Percentiles rank a stretch among this genome's conserved stretches.
Conservation (phyloP, 2,113 vertebrate species). For the Rallus limicola region DNA sequence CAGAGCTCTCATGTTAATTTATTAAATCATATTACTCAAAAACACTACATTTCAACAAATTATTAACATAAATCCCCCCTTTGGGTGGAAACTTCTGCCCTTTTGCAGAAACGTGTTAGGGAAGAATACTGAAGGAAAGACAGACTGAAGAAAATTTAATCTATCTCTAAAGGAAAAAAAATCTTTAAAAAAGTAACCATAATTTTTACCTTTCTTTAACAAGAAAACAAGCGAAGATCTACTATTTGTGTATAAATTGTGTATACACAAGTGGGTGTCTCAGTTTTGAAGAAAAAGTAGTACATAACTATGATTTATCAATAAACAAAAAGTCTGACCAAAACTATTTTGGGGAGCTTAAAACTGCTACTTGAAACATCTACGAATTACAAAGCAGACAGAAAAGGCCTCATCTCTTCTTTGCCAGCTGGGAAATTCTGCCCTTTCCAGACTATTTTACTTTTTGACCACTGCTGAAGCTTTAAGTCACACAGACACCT, state of each 20-base stretch:
- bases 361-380: not conserved
- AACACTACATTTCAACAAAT: conserved; percentile 29
- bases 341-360: not conserved
- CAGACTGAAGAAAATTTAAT: not conserved
- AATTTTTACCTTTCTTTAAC: not conserved
- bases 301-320: not conserved
- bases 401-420: not conserved
- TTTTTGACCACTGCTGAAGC: not conserved
- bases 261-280: not conserved
- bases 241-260: not conserved
- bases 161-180: not conserved
- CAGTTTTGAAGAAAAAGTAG: not conserved
- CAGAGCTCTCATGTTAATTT: conserved; percentile 35
- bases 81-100: not conserved
- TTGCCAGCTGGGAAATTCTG: not conserved
- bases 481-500: rapidly evolving
- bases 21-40: conserved; percentile 55
- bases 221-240: not conserved
- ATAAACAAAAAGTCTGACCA: not conserved
- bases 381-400: not conserved
- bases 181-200: not conserved
- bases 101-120: not conserved
- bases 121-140: not conserved
- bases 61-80: conserved; percentile 25
- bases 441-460: not conserved